A percentile compares a stretch with the other conserved stretches of the same genome.
phyloP scores from a whole-genome alignment of 37 sponge, comb jelly and placozoan species.

The Bolinopsis microptera region DNA sequence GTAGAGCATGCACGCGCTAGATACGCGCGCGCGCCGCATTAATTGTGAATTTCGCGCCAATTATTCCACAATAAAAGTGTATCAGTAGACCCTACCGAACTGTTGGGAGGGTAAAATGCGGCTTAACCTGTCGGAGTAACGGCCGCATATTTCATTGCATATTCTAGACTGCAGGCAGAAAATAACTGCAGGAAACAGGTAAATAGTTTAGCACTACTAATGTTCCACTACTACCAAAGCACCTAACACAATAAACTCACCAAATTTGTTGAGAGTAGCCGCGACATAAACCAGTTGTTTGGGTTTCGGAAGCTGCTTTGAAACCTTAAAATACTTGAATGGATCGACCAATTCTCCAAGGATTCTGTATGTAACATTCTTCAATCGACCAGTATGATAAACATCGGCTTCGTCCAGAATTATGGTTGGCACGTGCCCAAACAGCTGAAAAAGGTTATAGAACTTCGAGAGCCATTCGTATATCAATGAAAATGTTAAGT shows the following conservation, averaged over 20 bases:
- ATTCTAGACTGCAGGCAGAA: too few species aligned
- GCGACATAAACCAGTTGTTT: conserved; percentile 65
- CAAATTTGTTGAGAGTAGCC: conserved; percentile 33
- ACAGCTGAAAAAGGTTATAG: not conserved
- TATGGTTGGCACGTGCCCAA: conserved; percentile 55
- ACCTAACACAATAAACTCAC: not conserved
- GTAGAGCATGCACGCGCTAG: too few species aligned
- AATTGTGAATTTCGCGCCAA: not conserved
- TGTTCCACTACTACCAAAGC: not conserved
- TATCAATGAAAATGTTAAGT: too few species aligned
- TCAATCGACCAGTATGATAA: conserved; percentile 38
- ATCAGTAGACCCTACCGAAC: not conserved
- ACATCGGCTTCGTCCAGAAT: conserved; percentile 59
- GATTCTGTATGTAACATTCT: conserved; percentile 30
- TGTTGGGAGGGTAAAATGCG: not conserved
- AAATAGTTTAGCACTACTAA: not conserved
- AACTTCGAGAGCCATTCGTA: too few species aligned
- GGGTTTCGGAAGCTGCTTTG: not conserved
- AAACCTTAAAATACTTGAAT: not conserved
- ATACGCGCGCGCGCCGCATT: not conserved
- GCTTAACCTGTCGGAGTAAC: not conserved
- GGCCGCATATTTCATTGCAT: not conserved
- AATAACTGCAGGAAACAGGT: not conserved
- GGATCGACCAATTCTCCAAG: conserved; percentile 51
- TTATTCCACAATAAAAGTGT: not conserved